Evolutionary conservation across 23 tunicate species (phyloP), one percentile per base, ranked within the genome.

Genomic region (Halocynthia roretzi): DNA sequence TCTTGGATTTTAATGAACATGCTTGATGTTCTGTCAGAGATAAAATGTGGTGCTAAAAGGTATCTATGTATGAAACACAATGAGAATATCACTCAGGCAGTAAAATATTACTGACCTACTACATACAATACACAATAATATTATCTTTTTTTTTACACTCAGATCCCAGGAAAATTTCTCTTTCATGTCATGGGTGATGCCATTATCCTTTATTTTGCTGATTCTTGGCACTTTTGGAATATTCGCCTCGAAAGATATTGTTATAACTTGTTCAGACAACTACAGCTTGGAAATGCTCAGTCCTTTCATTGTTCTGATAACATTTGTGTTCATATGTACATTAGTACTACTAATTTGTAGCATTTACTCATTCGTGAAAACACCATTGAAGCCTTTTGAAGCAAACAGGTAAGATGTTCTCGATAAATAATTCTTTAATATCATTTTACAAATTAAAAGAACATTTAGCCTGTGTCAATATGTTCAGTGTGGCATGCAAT

Each of bases 401-500:
- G 84, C 87, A 8, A 66, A 76, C 7, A 76, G 93, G 93, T 87
- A 77, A 54, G 18, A 31, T 31, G 44, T 31, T 31, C 44, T 31
- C 44, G 1, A 31, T 31, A 31, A 31, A 31, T 31, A 31, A 31
- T 31, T 31, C 44, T 56, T 71, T 11, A 48, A 22, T 9, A 12
- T 48, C 8, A 56, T 12, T 10, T 17, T 17, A 10, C 62, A 57
- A 9, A 9, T 21, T 14, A 10, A 14, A 12, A 11, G n/a, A 17
- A 67, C 18, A 67, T 14, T 9, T n/a, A n/a, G n/a, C n/a, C n/a
- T n/a, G n/a, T n/a, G n/a, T n/a, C n/a, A n/a, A n/a, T n/a, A n/a
- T n/a, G n/a, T n/a, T n/a, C n/a, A n/a, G n/a, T n/a, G n/a, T n/a
- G n/a, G n/a, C n/a, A n/a, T n/a, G n/a, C n/a, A n/a, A n/a, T n/a